These are phyloP conservation scores for Eugnorisma glareosa DNA, from an alignment of 2,888 invertebrate species.

Conservation along the genomic window DNA sequence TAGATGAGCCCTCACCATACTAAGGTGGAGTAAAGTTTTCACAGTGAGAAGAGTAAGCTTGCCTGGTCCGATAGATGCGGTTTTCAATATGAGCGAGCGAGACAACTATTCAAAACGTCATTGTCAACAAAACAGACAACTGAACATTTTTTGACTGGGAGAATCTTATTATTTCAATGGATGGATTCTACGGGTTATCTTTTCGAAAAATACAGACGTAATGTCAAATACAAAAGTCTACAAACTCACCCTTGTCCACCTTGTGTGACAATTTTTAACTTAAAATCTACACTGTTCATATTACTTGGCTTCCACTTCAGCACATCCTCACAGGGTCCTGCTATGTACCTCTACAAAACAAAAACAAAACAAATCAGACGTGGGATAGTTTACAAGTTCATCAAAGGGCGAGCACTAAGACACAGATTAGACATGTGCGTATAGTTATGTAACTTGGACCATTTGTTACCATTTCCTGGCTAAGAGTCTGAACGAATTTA, in stretches of 20 bases:
- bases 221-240: neutral
- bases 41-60: neutral
- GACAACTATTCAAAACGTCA: neutral
- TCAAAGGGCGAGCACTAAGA: neutral
- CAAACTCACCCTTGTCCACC: constrained; percentile 92
- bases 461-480: neutral
- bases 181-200: neutral
- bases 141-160: neutral
- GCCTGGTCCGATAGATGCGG: neutral
- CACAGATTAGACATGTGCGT: no score
- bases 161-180: neutral
- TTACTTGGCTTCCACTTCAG: constrained; percentile 99
- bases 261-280: constrained; percentile 94
- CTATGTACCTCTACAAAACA: constrained; percentile 93
- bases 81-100: neutral
- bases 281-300: constrained; percentile 99
- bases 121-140: neutral
- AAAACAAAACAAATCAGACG: constrained; percentile 56
- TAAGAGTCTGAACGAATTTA: no score
- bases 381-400: neutral
- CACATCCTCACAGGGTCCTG: constrained; percentile 95
- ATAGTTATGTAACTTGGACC: neutral
- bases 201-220: neutral
- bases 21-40: neutral
- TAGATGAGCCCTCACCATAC: neutral